These are phyloP conservation scores for Prionailurus viverrinus DNA, from an alignment of 2,113 vertebrate species.

Conservation along the genomic window DNA sequence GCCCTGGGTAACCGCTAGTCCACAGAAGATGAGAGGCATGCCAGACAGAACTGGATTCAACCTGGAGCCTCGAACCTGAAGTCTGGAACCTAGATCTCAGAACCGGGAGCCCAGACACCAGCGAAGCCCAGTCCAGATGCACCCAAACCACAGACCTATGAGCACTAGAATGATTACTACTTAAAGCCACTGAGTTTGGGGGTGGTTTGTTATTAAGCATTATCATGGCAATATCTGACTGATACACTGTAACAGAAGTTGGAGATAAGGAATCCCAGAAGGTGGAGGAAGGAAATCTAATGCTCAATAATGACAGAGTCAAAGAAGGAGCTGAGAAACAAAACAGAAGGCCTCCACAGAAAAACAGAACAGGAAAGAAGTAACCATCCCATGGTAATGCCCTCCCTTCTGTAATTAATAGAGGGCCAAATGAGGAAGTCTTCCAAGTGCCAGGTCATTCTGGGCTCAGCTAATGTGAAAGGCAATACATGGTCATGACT, in stretches of 20 bases:
- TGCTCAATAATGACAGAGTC: not conserved
- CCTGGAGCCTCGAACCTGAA: not conserved
- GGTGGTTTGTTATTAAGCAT: not conserved
- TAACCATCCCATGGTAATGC: not conserved
- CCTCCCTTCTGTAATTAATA: conserved; percentile 40
- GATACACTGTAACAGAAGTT: not conserved
- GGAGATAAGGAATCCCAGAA: not conserved
- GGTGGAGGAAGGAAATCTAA: not conserved
- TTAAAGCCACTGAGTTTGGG: not conserved
- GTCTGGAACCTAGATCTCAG: not conserved
- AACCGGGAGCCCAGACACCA: not conserved
- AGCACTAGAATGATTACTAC: not conserved
- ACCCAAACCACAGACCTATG: not conserved
- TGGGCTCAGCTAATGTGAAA: not conserved
- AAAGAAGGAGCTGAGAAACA: not conserved
- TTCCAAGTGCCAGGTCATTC: not conserved
- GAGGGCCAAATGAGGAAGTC: not conserved
- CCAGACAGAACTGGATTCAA: not conserved
- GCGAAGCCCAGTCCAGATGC: not conserved
- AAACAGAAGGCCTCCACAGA: not conserved
- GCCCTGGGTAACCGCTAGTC: not conserved
- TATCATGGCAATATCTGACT: not conserved
- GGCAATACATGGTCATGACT: not conserved
- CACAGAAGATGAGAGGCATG: not conserved
- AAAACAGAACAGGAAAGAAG: not conserved